Base-by-base conservation (phyloP, 2,888 invertebrate species). In the Cheilosia scutellata region DNA sequence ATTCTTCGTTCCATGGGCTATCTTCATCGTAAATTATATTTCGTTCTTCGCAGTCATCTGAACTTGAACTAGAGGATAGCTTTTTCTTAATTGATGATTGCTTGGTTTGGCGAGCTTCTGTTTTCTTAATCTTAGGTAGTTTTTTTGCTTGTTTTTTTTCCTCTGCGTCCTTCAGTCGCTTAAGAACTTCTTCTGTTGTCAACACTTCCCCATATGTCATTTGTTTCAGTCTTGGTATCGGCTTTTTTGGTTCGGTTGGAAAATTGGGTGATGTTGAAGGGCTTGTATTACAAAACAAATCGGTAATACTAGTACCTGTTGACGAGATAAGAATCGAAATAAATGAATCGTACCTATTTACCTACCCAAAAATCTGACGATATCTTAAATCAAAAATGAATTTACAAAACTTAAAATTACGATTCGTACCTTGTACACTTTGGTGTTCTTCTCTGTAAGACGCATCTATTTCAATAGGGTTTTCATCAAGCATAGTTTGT, bases 1-100 rank as follows among this genome's bases (percentile, higher is more conserved):
- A 60, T 40, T 63, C 55, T 29, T 75, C 47, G 16, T 47, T 47
- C 16, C 47, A 47, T n/a, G 47, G 47, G n/a, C 47, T 47, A 16
- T 47, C 49, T 16, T 25, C 25, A 16, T 49, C 25, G 16, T 20
- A 49, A 5, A 20, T 4, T 0, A 49, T 49, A 16, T 33, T 33
- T 33, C 7, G 6, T n/a, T 42, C 42, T 13, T 42, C 42, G 9
- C 11, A 42, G 4, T 42, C 42, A 11, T 42, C 42, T 11, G 42
- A 42, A 11, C 42, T 42, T 11, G 42, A 13, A 11, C 42, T 42
- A 13, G 11, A 33, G 7, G 5, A 6, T 33, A 5, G 33, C 7
- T 42, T 13, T 42, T 42, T 42, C 42, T 49, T 49, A 2, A 49
- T 49, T 16, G n/a, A 20, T 20, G 7, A 1, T 16, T 49, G 0